A percentile compares a stretch with the other conserved stretches of the same genome.
phyloP scores from a whole-genome alignment of 2,888 invertebrate genomes.

The Cremastinae sp. region DNA sequence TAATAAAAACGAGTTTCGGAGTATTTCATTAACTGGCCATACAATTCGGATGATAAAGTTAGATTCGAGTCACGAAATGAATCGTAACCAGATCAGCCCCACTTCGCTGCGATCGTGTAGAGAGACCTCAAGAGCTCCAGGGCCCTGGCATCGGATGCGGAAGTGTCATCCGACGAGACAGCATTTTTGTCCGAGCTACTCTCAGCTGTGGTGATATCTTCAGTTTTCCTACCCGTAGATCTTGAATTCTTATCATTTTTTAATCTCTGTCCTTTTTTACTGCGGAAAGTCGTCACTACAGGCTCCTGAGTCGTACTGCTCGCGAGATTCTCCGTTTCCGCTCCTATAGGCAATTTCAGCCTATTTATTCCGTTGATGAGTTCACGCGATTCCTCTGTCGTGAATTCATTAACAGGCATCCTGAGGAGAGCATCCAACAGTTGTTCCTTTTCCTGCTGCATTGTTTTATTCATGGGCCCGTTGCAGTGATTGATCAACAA shows the following conservation, averaged over 20 bases:
- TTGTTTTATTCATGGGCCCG: constrained; percentile 85
- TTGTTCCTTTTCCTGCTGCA: constrained; percentile 86
- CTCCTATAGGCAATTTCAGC: constrained; percentile 69
- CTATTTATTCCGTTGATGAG: constrained; percentile 74
- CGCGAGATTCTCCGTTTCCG: constrained; percentile 61
- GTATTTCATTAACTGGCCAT: too few relatives aligned
- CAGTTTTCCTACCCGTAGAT: constrained; percentile 69
- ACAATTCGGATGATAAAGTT: background rate
- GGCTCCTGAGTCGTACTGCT: constrained; percentile 67
- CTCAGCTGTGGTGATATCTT: constrained; percentile 71
- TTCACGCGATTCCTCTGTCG: constrained; percentile 78
- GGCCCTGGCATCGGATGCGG: constrained; percentile 87
- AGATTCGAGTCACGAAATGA: background rate
- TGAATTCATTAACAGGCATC: constrained; percentile 82
- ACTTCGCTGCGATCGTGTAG: constrained; percentile 91
- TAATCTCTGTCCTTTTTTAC: constrained; percentile 73
- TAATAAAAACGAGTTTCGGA: too few relatives aligned
- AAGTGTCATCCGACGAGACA: constrained; percentile 75
- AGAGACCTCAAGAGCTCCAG: constrained; percentile 91
- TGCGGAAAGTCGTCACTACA: constrained; percentile 72
- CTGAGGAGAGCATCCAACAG: constrained; percentile 86
- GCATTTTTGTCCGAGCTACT: constrained; percentile 63
- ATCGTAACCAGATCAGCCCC: constrained; percentile 82
- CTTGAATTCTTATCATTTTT: constrained; percentile 74
- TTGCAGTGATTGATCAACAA: constrained; percentile 90